Base-by-base conservation (phyloP, 2,113 vertebrate species). In the Amia ocellicauda region DNA sequence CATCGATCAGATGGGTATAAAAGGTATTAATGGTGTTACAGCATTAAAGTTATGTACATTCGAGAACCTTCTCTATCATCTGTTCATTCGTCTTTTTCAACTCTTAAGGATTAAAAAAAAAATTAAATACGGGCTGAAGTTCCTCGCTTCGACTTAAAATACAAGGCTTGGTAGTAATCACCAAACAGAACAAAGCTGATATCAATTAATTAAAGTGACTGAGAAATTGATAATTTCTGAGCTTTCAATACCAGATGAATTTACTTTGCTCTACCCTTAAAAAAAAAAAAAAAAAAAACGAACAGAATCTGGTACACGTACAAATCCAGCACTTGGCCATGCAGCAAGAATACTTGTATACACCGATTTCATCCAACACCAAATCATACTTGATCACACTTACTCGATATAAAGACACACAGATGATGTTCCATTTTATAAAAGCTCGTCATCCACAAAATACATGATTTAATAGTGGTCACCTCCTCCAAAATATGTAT, bases 381-480 rank as follows among this genome's bases (percentile, higher is more conserved):
- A 58, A 67, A 63, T 40, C 49, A 54, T 54, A 63, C 43, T 61
- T 42, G 62, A 26, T 68, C 55, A 47, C 60, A 58, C 60, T 36
- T 68, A 43, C 54, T 57, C 43, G 24, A 62, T 57, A 49, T 45
- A 62, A 62, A 58, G n/a, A 57, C 43, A 63, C 36, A 57, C 29
- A 57, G 41, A 64, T 41, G 13, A 16, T 42, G 28, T 52, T 40
- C n/a, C 27, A 23, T 41, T 41, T 41, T 61, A 24, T 43, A 29
- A 31, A 63, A 13, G 45, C 55, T 55, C 45, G 47, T 63, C 13
- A 49, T 49, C 57, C 54, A 67, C 56, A 56, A 52, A 63, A 51
- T 47, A 29, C 59, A 82, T 86, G 84, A 82, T 84, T 79, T 14
- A 0, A 87, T 75, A 86, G 86, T 86, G 81, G 84, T 86, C 79